These are phyloP conservation scores for Lerema accius DNA, from an alignment of 1,140 invertebrate species.

Conservation along the genomic window DNA sequence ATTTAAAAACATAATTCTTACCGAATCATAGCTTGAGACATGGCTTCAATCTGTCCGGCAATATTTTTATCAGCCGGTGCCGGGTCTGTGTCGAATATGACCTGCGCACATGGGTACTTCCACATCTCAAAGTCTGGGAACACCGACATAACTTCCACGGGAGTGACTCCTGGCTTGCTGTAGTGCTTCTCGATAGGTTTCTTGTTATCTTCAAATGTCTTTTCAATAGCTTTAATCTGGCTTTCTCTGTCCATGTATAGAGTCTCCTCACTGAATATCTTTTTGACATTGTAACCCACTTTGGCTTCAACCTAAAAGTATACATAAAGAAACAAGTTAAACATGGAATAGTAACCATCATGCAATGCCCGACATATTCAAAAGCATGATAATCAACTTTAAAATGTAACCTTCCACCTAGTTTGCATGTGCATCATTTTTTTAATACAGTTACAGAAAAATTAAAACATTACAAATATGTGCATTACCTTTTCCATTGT, in stretches of 20 bases:
- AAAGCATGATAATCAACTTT: no score
- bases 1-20: no score
- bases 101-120: constrained; percentile 99
- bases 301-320: constrained; percentile 92
- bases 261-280: constrained; percentile 96
- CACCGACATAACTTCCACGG: constrained; percentile 93
- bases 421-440: no score
- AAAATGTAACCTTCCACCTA: neutral
- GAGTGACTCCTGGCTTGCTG: constrained; percentile 95
- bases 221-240: constrained; percentile 98
- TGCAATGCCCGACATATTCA: no score
- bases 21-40: constrained; percentile 99
- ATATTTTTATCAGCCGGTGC: constrained; percentile 91
- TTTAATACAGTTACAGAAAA: no score
- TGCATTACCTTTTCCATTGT: constrained; percentile 92
- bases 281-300: constrained; percentile 99
- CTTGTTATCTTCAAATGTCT: constrained; percentile 97
- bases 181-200: constrained; percentile 95
- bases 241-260: constrained; percentile 98
- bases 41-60: constrained; percentile 95
- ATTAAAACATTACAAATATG: neutral
- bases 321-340: no score
- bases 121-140: constrained; percentile 98
- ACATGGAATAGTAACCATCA: no score
- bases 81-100: constrained; percentile 99